Base-by-base conservation (phyloP, 2,797 vertebrate species). In the Fundulus diaphanus region DNA sequence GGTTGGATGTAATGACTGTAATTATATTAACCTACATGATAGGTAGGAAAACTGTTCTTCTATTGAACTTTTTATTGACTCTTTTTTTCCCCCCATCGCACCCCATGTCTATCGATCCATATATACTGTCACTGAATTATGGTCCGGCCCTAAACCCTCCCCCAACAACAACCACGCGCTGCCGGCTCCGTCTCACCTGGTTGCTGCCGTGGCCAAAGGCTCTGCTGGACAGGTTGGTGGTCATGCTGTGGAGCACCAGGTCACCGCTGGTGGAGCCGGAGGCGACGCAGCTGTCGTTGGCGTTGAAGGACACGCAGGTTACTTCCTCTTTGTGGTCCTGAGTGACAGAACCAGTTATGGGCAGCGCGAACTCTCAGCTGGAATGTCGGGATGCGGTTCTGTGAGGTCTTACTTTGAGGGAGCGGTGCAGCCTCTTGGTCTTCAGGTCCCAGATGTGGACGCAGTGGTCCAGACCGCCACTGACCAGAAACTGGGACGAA, bases 361-460 rank as follows among this genome's bases (percentile, higher is more conserved):
- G 3, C 22, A 2, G 37, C 12, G 29, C 7, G 1, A 11, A 46
- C 37, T 35, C 27, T 5, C 16, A 12, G 74, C 5, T 5, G 13
- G n/a, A 3, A 15, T 46, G 33, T 70, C 37, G 15, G 18, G 24
- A 29, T n/a, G 11, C 9, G 9, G 13, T 37, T n/a, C 74, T 48
- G 11, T 5, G 22, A 49, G 3, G 35, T 7, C 66, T 75, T 31
- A 99, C 98, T 96, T 96, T 97, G 51, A 99, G 95, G 68, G 94
- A 95, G 77, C 97, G 96, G 85, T 98, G 96, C 83, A 97, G 84
- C 83, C 94, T 96, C 87, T 96, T 98, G 82, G 94, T 96, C 90
- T 99, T 99, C 92, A 99, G 94, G 94, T 99, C 97, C 98, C 98
- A 99, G 90, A 99, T 96, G 90, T 98, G 96, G 70, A 99, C 97